Conservation (phyloP, 2,797 vertebrate genomes). For the Apogon talboti region DNA sequence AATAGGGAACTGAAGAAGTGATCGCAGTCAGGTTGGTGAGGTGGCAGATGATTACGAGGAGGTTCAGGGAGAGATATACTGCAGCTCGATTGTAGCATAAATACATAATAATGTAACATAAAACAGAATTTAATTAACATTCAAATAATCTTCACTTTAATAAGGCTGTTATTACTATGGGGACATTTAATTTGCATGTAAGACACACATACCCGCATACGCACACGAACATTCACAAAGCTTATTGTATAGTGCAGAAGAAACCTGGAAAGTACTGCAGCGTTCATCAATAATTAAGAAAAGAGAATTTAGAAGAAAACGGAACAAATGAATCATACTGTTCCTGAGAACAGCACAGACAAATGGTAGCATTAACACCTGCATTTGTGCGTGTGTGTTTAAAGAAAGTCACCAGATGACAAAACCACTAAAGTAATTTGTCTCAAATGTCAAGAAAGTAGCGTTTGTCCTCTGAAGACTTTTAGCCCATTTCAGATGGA, state of each 20-base stretch:
- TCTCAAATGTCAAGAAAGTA: slow-evolving; percentile 5
- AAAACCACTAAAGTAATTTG: slow-evolving; percentile 29
- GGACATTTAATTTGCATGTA: slow-evolving; percentile 72
- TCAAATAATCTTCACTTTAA: slow-evolving; percentile 75
- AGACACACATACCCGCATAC: slow-evolving; percentile 28
- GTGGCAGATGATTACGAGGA: slow-evolving; percentile 47
- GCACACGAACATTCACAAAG: slow-evolving; percentile 34
- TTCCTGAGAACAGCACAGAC: slow-evolving; percentile 43
- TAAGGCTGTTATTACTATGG: slow-evolving; percentile 72
- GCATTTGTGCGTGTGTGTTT: slow-evolving; percentile 9
- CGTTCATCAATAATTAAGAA: slow-evolving; percentile 71
- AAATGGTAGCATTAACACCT: slow-evolving; percentile 51
- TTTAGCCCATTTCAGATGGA: neutral
- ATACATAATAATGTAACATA: slow-evolving; percentile 74
- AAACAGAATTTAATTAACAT: slow-evolving; percentile 76
- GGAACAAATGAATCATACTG: slow-evolving; percentile 59
- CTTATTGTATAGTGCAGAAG: slow-evolving; percentile 31
- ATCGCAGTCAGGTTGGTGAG: slow-evolving; percentile 28
- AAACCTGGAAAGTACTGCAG: slow-evolving; percentile 55
- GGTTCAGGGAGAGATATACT: slow-evolving; percentile 44
- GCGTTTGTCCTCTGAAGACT: neutral
- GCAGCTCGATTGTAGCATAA: slow-evolving; percentile 67
- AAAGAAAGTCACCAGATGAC: slow-evolving; percentile 34
- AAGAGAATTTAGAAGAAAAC: slow-evolving; percentile 61
- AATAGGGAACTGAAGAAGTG: slow-evolving; percentile 32